Percentiles rank a stretch among this genome's conserved stretches.
Conservation (phyloP, 1,140 invertebrate genomes). For the Lepidurus packardi region DNA sequence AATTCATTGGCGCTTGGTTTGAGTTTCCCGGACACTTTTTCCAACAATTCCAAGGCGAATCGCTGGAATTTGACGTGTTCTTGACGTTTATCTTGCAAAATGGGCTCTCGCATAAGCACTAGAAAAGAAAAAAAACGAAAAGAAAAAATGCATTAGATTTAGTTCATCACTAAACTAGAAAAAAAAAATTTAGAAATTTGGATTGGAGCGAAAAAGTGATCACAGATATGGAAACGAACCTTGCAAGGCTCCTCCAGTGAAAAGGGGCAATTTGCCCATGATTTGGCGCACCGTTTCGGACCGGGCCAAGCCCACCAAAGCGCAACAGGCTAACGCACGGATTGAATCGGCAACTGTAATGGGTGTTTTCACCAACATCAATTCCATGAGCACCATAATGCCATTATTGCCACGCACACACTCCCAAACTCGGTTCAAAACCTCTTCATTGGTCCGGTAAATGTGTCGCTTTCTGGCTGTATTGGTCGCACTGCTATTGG, state of each 20-base stretch:
- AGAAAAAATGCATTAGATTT: constrained; percentile 28
- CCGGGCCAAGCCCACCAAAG: constrained; percentile 82
- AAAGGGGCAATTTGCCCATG: constrained; percentile 88
- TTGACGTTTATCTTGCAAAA: constrained; percentile 86
- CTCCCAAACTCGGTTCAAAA: constrained; percentile 88
- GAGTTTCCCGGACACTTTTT: constrained; percentile 83
- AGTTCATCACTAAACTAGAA: no score
- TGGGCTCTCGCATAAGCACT: constrained; percentile 88
- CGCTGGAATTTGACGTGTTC: constrained; percentile 96
- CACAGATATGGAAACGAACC: constrained; percentile 48
- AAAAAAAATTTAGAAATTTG: background rate
- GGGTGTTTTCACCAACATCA: constrained; percentile 87
- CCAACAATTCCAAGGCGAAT: constrained; percentile 83
- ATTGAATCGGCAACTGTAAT: constrained; percentile 95
- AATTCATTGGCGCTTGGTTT: constrained; percentile 72
- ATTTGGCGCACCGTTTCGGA: constrained; percentile 87
- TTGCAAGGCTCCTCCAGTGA: constrained; percentile 88
- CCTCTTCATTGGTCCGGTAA: constrained; percentile 69
- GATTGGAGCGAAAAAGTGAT: background rate
- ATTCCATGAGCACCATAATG: constrained; percentile 49
- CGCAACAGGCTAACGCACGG: constrained; percentile 81
- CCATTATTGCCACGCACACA: constrained; percentile 70
- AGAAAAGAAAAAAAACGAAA: constrained; percentile 42
- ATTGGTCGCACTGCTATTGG: constrained; percentile 40
- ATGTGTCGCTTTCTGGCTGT: constrained; percentile 61